Percentiles rank a stretch among this genome's conserved stretches.
Conservation (phyloP, 2,797 vertebrate species). For the Capromys pilorides region DNA sequence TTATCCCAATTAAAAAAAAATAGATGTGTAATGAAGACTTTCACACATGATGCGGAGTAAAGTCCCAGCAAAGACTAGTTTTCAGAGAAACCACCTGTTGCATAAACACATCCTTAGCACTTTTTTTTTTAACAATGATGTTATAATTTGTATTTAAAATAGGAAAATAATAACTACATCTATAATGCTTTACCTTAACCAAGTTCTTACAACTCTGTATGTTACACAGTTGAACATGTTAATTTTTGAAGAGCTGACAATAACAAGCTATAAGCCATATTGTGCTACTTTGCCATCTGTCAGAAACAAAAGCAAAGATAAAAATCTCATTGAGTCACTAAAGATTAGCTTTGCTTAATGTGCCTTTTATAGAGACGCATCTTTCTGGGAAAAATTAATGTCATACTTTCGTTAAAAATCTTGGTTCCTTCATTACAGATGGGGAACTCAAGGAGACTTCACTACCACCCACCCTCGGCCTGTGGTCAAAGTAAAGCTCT, state of each 20-base stretch:
- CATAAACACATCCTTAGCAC: not conserved
- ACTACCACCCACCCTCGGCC: slow-evolving; percentile 95
- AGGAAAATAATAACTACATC: not conserved
- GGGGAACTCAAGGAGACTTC: slow-evolving; percentile 99
- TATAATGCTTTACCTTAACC: slow-evolving; percentile 7
- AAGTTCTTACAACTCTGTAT: not conserved
- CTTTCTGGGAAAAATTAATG: not conserved
- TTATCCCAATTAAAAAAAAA: not conserved
- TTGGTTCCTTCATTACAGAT: slow-evolving; percentile 87
- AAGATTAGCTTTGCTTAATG: not conserved
- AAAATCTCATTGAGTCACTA: slow-evolving; percentile 25
- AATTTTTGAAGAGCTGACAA: slow-evolving; percentile 51
- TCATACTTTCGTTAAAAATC: slow-evolving; percentile 38
- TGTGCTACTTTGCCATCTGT: slow-evolving; percentile 73
- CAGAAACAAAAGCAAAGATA: slow-evolving; percentile 62
- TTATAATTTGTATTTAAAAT: slow-evolving; percentile 1
- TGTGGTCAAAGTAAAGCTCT: slow-evolving; percentile 98
- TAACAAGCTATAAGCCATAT: slow-evolving; percentile 50
- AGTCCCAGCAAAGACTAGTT: not conserved
- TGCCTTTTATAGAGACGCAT: not conserved
- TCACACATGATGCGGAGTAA: not conserved
- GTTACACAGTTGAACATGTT: not conserved
- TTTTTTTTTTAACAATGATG: not conserved
- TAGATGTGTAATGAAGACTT: not conserved
- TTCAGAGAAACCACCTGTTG: not conserved